These are phyloP conservation scores for Ericerus pela DNA, from an alignment of 1,140 invertebrate species.

Conservation along the genomic window DNA sequence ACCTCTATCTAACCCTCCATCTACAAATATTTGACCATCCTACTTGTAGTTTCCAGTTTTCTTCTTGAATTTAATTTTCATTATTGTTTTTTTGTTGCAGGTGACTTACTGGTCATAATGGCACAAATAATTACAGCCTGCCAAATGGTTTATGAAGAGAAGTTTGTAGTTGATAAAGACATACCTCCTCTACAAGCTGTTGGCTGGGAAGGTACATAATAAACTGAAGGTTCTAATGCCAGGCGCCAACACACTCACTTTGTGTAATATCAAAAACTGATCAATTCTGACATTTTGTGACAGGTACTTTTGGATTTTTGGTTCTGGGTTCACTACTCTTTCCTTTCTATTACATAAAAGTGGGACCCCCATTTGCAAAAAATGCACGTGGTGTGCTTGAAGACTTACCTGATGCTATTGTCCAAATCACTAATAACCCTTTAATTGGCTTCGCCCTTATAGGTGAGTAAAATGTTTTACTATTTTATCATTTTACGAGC, in stretches of 20 bases:
- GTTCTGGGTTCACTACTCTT: conserved; percentile 58
- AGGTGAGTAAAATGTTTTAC: too few relatives aligned
- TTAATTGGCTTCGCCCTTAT: too few relatives aligned
- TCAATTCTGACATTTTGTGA: conserved; percentile 19
- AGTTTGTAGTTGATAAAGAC: conserved; percentile 64
- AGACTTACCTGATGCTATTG: conserved; percentile 66
- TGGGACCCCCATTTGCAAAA: conserved; percentile 53
- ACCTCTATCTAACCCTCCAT: background rate
- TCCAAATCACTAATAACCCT: conserved; percentile 62
- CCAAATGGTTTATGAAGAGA: conserved; percentile 92
- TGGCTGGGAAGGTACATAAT: conserved; percentile 84
- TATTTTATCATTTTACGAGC: too few relatives aligned
- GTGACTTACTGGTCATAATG: conserved; percentile 80
- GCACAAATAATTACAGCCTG: conserved; percentile 74
- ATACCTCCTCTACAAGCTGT: conserved; percentile 73
- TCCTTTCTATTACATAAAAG: conserved; percentile 71
- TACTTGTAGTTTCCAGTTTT: too few relatives aligned
- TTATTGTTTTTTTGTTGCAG: conserved; percentile 32
- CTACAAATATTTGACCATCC: background rate
- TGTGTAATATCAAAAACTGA: too few relatives aligned
- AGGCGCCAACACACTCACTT: too few relatives aligned
- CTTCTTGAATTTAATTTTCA: background rate
- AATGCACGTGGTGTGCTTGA: conserved; percentile 68
- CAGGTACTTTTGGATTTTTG: conserved; percentile 68
- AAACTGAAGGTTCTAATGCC: too few relatives aligned